Base-by-base conservation (phyloP, 2,888 invertebrate genomes). In the Pollenia amentaria region DNA sequence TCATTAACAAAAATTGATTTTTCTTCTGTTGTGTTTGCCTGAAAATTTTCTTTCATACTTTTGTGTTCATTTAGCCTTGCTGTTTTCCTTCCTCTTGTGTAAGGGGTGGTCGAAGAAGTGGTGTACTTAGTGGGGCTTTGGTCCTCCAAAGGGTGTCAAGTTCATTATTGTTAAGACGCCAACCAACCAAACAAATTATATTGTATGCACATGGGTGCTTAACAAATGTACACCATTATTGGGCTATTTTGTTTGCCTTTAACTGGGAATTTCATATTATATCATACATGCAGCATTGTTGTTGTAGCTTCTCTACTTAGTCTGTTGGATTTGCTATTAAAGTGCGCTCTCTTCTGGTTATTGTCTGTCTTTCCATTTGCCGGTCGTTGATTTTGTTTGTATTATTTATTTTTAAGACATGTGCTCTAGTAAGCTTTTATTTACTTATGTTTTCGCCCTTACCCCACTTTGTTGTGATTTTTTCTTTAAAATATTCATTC, bases 1-100 rank as follows among this genome's bases (percentile, higher is more conserved):
- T 76, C 67, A 84, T 87, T 80, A 70, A 55, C 55, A 77, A 81
- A 83, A 83, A 87, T 78, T 83, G 78, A 80, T 88, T 89, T 85
- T 87, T 87, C 42, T 48, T 60, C 46, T 18, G 73, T 79, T 82
- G 62, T 42, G 65, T 83, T 78, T 55, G 60, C 75, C 64, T 53
- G 79, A 18, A 38, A 53, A 53, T 69, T 69, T 55, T 75, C 53
- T 38, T 48, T 29, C 51, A 18, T 69, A 69, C 57, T 70, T 81
- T 73, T 76, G 65, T 57, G 46, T 88, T 67, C 29, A 55, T 64
- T 76, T 78, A 78, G 78, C 79, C 87, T 78, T 82, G 84, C 75
- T 6, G 29, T 57, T 76, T 86, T 62, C 73, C 51, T 64, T 83
- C 48, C 78, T 53, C 53, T 40, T 62, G n/a, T 8, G 18, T 10